Base-by-base conservation (phyloP, 2,888 invertebrate genomes). In the Antheraea yamamai region DNA sequence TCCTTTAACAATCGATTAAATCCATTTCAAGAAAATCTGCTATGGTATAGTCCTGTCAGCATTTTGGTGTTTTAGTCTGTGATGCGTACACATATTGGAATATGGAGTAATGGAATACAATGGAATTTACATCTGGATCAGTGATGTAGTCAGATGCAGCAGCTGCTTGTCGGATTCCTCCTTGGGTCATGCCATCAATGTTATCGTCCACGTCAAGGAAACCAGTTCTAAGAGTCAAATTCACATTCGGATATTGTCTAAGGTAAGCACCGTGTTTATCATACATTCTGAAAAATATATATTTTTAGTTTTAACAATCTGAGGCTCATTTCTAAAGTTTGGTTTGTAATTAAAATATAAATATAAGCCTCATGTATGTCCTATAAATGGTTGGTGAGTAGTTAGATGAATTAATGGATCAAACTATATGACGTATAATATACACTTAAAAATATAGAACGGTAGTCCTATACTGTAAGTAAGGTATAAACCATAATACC, bases 111-210 rank as follows among this genome's bases (percentile, higher is more conserved):
- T 30, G 30, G 30, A 58, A n/a, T n/a, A 4, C n/a, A n/a, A 8
- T n/a, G 2, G 7, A 6, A 83, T 89, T 88, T 79, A 91, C 91
- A 77, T 89, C 88, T 39, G 90, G 90, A 81, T 92, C 91, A 14
- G 90, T 85, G 12, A 86, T 78, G 47, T 92, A 85, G 76, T 92
- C 91, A 51, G 84, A 77, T 26, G 89, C 85, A 2, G 86, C 92
- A 47, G 84, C 79, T 0, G 87, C 84, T 76, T 93, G 93, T 78
- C 91, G 88, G 51, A 90, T 89, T n/a, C 82, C 81, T 0, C 92
- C 92, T 73, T 90, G 91, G 0, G 92, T 91, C 3, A 91, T 79
- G 23, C 84, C 84, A 35, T 89, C 89, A 4, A 92, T 80, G 66
- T 89, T 87, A 73, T 89, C 81, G 8, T 90, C 92, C 0, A 87